Conservation (phyloP, 2,888 invertebrate species). For the Latrodectus hesperus region DNA sequence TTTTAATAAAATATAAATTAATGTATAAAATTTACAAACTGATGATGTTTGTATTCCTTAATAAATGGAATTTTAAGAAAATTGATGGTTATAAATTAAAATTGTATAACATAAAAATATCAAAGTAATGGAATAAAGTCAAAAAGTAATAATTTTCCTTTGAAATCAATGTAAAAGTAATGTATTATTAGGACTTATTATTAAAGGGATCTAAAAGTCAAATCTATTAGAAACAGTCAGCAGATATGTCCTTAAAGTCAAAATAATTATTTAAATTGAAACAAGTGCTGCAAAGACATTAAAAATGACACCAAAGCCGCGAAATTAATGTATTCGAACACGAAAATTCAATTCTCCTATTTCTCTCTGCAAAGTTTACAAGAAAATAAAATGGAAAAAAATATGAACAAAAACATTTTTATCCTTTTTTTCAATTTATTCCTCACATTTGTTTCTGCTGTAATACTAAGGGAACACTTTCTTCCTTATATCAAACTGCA, state of each 20-base stretch:
- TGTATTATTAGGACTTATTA: too few species aligned
- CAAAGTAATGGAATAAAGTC: too few species aligned
- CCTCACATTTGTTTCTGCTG: slow-evolving; percentile 11
- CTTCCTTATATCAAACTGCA: slow-evolving; percentile 40
- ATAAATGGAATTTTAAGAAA: too few species aligned
- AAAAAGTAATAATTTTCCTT: too few species aligned
- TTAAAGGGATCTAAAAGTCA: neutral
- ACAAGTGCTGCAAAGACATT: neutral
- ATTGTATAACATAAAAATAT: too few species aligned
- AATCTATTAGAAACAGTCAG: neutral
- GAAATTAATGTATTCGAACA: slow-evolving; percentile 2
- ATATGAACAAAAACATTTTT: neutral
- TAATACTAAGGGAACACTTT: slow-evolving; percentile 6
- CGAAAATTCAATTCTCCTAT: neutral
- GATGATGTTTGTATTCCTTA: too few species aligned
- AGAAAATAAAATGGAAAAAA: neutral
- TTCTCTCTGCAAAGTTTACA: neutral
- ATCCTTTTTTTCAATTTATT: slow-evolving; percentile 4
- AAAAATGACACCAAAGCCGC: neutral
- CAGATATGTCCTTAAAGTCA: neutral
- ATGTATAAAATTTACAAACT: too few species aligned
- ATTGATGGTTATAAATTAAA: too few species aligned
- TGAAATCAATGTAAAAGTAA: too few species aligned
- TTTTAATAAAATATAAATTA: too few species aligned
- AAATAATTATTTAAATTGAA: neutral